Evolutionary conservation across 2,113 vertebrate genomes (phyloP).

Genomic region (Ammodramus savannarum): DNA sequence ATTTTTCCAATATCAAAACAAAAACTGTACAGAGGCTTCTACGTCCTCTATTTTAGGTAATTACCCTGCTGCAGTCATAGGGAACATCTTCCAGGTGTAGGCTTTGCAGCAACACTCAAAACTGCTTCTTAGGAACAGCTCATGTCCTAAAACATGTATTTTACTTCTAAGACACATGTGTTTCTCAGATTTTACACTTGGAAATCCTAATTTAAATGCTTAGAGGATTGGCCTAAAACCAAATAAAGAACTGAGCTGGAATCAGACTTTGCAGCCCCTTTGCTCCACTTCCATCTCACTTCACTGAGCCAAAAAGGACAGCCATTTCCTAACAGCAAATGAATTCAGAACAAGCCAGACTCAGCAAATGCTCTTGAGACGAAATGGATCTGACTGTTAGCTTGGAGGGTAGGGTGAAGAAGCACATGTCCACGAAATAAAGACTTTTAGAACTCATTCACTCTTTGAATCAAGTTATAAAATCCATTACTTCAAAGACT

Average conservation of each 20-base stretch:
- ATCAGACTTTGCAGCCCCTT: not conserved
- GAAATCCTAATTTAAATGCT: not conserved
- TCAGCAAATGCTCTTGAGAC: not conserved
- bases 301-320: not conserved
- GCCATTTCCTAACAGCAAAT: not conserved
- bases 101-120: not conserved
- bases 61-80: not conserved
- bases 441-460: not conserved
- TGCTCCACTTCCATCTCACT: not conserved
- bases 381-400: not conserved
- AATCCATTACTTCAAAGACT: not conserved
- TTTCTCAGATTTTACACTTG: not conserved
- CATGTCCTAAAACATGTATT: rapidly evolving
- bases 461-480: not conserved
- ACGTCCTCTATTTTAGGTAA: not conserved
- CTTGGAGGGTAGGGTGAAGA: not conserved
- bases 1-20: not conserved
- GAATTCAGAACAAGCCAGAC: not conserved
- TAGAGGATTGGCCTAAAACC: not conserved
- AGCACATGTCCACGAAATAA: not conserved
- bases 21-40: not conserved
- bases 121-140: not conserved
- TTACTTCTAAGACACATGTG: not conserved
- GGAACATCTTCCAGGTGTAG: not conserved
- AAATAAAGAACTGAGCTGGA: not conserved